Percentiles rank a stretch among this genome's conserved stretches.
Evolutionary conservation across 2,888 invertebrate species (phyloP).

Genomic region (Napeogenes inachia): DNA sequence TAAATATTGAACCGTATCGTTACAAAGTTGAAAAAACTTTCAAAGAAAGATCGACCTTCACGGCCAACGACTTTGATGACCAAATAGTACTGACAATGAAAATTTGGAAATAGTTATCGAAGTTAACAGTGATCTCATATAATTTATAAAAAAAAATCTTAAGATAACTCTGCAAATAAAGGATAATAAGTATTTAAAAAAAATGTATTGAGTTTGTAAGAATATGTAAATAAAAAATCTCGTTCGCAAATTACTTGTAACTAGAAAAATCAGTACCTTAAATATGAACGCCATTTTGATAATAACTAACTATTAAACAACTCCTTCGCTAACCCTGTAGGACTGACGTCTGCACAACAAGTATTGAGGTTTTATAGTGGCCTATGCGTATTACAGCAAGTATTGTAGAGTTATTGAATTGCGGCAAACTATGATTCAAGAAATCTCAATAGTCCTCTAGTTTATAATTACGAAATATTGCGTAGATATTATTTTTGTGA

Average conservation of each 20-base stretch:
- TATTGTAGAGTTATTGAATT: constrained; percentile 64
- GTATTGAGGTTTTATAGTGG: constrained; percentile 66
- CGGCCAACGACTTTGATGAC: constrained; percentile 50
- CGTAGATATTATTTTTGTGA: constrained; percentile 5
- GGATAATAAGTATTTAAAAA: neutral
- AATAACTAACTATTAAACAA: constrained; percentile 24
- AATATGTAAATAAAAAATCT: too few species aligned
- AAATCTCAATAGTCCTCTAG: constrained; percentile 65
- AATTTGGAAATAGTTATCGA: constrained; percentile 34
- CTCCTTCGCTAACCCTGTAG: constrained; percentile 49
- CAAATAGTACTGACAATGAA: constrained; percentile 64
- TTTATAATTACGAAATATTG: constrained; percentile 38
- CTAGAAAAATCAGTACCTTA: constrained; percentile 49
- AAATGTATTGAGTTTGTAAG: too few species aligned
- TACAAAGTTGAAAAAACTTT: neutral
- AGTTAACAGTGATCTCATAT: neutral
- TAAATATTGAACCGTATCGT: too few species aligned
- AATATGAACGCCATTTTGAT: constrained; percentile 60
- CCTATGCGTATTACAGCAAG: constrained; percentile 48
- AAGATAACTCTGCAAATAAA: neutral
- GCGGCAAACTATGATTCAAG: constrained; percentile 73
- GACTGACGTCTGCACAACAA: constrained; percentile 51
- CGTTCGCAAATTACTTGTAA: neutral
- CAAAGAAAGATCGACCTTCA: constrained; percentile 54
- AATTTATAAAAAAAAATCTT: neutral